Percentiles rank a stretch among this genome's conserved stretches.
These are phyloP conservation scores for Alethe castanea DNA, from an alignment of 2,113 vertebrate species.

Conservation along the genomic window DNA sequence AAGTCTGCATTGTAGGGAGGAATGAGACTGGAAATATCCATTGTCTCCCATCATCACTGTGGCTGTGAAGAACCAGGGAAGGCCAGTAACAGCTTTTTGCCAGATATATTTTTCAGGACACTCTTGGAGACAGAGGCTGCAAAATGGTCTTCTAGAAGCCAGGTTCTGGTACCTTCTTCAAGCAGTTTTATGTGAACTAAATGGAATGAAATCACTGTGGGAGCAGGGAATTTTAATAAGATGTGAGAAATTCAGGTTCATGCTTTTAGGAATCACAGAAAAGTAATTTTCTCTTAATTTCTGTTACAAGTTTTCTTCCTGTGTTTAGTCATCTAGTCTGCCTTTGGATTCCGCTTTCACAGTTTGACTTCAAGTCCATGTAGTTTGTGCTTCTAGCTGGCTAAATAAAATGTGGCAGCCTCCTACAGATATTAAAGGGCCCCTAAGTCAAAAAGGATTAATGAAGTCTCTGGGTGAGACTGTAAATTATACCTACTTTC, in stretches of 20 bases:
- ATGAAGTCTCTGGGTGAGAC: neutral
- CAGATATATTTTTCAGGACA: neutral
- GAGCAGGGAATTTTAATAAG: neutral
- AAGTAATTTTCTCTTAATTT: neutral
- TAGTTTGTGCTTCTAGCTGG: neutral
- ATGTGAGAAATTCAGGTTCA: neutral
- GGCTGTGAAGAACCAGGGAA: neutral
- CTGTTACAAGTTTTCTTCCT: neutral
- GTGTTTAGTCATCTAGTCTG: neutral
- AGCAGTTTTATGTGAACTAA: neutral
- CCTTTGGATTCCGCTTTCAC: neutral
- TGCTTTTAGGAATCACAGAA: neutral
- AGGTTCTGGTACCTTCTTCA: neutral
- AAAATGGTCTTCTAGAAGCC: neutral
- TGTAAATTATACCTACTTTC: neutral
- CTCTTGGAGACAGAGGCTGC: fast-evolving
- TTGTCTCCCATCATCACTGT: neutral
- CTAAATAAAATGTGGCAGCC: neutral
- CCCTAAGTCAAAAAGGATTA: neutral
- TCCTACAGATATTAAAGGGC: neutral
- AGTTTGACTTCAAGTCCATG: neutral
- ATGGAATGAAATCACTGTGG: neutral
- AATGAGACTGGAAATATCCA: neutral
- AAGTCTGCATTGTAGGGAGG: neutral
- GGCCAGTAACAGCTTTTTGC: neutral